A percentile compares a stretch with the other conserved stretches of the same genome.
Evolutionary conservation across 2,113 vertebrate genomes (phyloP).

Genomic region (Sinocyclocheilus grahami): DNA sequence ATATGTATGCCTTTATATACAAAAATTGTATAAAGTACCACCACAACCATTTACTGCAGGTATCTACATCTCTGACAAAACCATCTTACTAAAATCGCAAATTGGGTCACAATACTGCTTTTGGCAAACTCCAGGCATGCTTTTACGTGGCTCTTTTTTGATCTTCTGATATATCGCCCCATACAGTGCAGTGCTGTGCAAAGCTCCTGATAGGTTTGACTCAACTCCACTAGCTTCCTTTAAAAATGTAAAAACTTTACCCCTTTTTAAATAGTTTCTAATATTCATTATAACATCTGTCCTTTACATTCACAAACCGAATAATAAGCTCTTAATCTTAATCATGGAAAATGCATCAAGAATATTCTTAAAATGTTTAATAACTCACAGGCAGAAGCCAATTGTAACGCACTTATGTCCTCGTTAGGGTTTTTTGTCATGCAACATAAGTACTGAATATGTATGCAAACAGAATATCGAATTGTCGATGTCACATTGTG

Average conservation of each 20-base stretch:
- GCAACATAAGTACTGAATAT: background rate
- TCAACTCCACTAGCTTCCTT: background rate
- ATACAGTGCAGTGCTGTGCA: background rate
- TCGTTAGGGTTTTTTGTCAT: background rate
- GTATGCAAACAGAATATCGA: background rate
- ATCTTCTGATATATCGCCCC: background rate
- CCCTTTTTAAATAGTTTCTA: background rate
- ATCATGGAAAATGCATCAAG: background rate
- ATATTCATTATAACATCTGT: slow-evolving; percentile 1
- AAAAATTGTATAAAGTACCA: background rate
- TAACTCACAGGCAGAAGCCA: background rate
- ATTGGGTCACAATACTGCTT: slow-evolving; percentile 14
- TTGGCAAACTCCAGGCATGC: slow-evolving; percentile 10
- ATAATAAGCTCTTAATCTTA: slow-evolving; percentile 9
- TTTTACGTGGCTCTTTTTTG: background rate
- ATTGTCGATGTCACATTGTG: no score
- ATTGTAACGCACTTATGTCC: background rate
- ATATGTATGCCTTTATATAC: background rate
- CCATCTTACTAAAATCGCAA: background rate
- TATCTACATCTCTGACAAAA: background rate
- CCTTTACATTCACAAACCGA: background rate
- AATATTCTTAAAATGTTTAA: background rate
- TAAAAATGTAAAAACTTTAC: slow-evolving; percentile 14
- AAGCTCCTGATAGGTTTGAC: slow-evolving; percentile 1
- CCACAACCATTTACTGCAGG: background rate